Evolutionary conservation across 2,113 vertebrate species (phyloP).

Genomic region (Rhombomys opimus): DNA sequence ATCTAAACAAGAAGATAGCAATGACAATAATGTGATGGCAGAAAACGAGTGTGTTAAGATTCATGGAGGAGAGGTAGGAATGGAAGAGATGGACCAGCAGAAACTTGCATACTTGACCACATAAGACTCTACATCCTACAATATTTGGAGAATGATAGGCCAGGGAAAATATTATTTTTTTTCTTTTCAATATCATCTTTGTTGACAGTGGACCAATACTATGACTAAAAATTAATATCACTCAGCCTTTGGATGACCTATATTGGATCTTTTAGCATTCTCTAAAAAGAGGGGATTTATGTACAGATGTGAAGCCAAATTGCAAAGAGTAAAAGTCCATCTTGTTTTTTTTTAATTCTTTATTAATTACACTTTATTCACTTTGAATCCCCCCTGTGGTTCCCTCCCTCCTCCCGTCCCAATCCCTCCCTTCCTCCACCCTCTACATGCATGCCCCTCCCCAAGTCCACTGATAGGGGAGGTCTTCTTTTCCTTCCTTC

Average conservation of each 20-base stretch:
- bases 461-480: no score
- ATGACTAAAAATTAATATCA: not conserved
- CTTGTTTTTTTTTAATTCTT: not conserved
- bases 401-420: no score
- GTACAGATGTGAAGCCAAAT: not conserved
- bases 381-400: no score
- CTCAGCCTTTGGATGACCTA: not conserved
- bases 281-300: not conserved
- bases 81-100: not conserved
- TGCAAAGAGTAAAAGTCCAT: not conserved
- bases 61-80: not conserved
- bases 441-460: no score
- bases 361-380: no score
- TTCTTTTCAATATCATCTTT: not conserved
- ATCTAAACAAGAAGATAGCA: not conserved
- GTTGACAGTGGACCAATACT: not conserved
- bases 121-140: not conserved
- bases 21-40: fast-evolving
- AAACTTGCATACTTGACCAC: fast-evolving
- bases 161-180: not conserved
- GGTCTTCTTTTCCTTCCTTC: no score
- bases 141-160: not conserved
- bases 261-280: not conserved
- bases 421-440: no score
- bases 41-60: not conserved